Conservation (phyloP, 2,113 vertebrate species). For the Xiphophorus couchianus region DNA sequence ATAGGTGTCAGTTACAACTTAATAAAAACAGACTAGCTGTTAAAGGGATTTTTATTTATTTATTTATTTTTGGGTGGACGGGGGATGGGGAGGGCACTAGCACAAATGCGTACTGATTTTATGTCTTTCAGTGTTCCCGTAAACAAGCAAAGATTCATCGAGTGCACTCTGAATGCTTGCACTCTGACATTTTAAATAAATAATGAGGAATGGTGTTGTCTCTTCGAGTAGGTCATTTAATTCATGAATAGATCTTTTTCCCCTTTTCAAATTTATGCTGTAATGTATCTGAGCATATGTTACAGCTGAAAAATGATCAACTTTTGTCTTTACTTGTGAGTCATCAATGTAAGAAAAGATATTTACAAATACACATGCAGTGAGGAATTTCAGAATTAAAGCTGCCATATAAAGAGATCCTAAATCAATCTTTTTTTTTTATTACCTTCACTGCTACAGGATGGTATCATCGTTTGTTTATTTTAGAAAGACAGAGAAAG, state of each 20-base stretch:
- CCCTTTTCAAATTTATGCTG: neutral
- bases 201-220: neutral
- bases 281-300: neutral
- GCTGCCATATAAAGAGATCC: neutral
- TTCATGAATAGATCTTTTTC: neutral
- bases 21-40: slow-evolving; percentile 16
- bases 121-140: slow-evolving; percentile 14
- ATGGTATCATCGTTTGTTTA: slow-evolving; percentile 19
- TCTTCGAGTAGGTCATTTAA: slow-evolving; percentile 11
- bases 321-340: neutral
- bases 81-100: neutral
- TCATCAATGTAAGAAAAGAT: slow-evolving; percentile 20
- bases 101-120: slow-evolving; percentile 26
- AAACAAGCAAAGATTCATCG: slow-evolving; percentile 18
- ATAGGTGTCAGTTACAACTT: slow-evolving; percentile 7
- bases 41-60: slow-evolving; percentile 1
- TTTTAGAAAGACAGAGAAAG: slow-evolving; percentile 27
- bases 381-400: neutral
- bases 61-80: no score
- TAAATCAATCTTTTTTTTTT: neutral
- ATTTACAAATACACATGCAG: neutral
- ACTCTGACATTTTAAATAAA: slow-evolving; percentile 26
- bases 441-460: slow-evolving; percentile 20
- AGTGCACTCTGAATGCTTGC: slow-evolving; percentile 21
- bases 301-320: neutral